These are phyloP conservation scores for Steromphala cineraria DNA, from an alignment of 2,888 invertebrate genomes.

Conservation along the genomic window DNA sequence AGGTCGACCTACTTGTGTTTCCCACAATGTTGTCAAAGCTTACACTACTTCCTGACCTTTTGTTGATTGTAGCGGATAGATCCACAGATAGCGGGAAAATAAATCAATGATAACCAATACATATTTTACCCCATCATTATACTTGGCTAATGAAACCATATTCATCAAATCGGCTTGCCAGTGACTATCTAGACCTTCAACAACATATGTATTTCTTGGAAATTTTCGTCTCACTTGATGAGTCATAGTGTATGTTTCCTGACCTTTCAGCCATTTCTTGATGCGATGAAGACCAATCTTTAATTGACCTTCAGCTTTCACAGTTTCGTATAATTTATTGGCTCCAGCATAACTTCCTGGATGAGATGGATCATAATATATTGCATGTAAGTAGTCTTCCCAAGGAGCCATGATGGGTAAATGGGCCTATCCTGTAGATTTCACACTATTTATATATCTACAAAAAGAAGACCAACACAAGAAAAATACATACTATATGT, in stretches of 20 bases:
- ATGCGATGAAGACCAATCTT: not conserved
- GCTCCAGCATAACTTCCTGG: not conserved
- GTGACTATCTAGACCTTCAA: not conserved
- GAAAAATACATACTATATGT: not conserved
- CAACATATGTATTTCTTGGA: not conserved
- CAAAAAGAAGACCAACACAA: too few species aligned
- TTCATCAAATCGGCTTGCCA: constrained; percentile 12
- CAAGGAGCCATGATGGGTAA: not conserved
- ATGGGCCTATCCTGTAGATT: not conserved
- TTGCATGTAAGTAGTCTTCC: not conserved
- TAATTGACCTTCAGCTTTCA: not conserved
- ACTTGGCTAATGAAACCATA: not conserved
- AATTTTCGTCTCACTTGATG: not conserved
- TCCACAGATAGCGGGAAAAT: not conserved
- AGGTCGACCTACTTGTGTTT: not conserved
- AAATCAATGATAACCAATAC: not conserved
- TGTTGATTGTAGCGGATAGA: not conserved
- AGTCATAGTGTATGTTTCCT: not conserved
- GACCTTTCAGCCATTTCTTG: not conserved
- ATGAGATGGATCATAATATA: not conserved
- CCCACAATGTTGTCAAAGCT: not conserved
- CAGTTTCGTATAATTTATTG: not conserved
- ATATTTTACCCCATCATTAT: not conserved
- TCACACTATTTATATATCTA: not conserved
- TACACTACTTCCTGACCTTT: not conserved